A percentile compares a stretch with the other conserved stretches of the same genome.
phyloP scores from a whole-genome alignment of 2,797 vertebrate species.

The Peromyscus attwateri region DNA sequence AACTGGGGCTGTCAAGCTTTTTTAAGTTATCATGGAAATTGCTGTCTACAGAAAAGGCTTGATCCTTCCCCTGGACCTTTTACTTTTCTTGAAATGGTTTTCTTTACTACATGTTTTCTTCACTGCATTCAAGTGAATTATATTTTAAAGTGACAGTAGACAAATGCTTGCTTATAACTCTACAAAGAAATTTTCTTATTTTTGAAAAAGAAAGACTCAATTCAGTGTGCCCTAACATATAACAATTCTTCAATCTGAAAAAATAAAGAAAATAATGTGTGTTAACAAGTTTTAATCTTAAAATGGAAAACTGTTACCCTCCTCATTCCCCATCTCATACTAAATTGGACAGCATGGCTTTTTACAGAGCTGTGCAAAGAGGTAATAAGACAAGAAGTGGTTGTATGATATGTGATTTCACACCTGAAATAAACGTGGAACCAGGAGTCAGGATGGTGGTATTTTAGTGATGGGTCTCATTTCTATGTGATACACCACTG shows the following conservation, averaged over 20 bases:
- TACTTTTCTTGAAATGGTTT: conserved; percentile 67
- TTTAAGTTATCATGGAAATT: neutral
- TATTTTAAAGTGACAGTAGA: conserved; percentile 40
- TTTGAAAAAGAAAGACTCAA: neutral
- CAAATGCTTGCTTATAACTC: conserved; percentile 26
- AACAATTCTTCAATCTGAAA: neutral
- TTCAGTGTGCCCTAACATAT: neutral
- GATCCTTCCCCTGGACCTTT: neutral
- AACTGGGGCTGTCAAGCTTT: conserved; percentile 8
- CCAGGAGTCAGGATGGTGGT: neutral
- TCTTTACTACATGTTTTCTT: conserved; percentile 17
- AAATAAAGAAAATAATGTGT: conserved; percentile 36
- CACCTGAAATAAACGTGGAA: neutral
- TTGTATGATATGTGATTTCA: neutral
- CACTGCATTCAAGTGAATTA: neutral
- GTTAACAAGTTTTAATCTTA: conserved; percentile 31
- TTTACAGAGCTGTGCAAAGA: conserved; percentile 2
- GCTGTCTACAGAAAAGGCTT: conserved; percentile 33
- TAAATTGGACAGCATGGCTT: neutral
- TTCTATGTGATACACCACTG: neutral
- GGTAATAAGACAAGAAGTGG: neutral
- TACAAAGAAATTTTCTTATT: neutral
- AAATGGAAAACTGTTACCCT: conserved; percentile 3
- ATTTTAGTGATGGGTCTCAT: neutral
- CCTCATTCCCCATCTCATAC: neutral